Evolutionary conservation across 2,113 vertebrate genomes (phyloP), one percentile per base, ranked within the genome.

Genomic region (Cynocephalus volans): DNA sequence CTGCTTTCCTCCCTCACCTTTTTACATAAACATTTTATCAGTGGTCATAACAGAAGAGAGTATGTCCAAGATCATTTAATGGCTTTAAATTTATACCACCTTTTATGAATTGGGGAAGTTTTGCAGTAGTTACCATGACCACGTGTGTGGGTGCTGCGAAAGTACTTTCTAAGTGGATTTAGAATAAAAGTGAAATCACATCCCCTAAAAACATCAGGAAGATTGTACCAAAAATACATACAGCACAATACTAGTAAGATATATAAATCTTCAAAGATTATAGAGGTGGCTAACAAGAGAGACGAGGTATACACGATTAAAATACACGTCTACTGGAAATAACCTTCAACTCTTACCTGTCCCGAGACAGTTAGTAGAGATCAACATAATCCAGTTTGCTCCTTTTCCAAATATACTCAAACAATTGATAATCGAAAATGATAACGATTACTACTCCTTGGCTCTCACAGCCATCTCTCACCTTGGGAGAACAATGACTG

Each of bases 281-380:
- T 23, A 69, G 21, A 95, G 62, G 56, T 50, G n/a, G 21, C 77
- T 76, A 84, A 87, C 58, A 79, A 21, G 28, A 31, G 86, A 89
- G 72, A 60, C 8, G 9, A 36, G 1, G 1, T 50, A 81, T 48
- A 28, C 48, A n/a, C 5, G 28, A 82, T 70, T 84, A 64, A 79
- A 89, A 80, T 17, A 81, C 45, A 69, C 3, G 70, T 33, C 52
- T 87, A 45, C n/a, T 6, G 1, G 62, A 50, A 56, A 70, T 75
- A 86, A 87, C 77, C n/a, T 50, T 87, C 73, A 54, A 1, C 77
- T 67, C 95, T 98, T 97, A 97, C 97, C 97, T 97, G 82, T 45
- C 6, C 24, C 14, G 77, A 90, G 26, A 58, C 23, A 31, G 33
- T 48, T 58, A 19, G 31, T 36, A 60, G 87, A 90, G 75, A 83